Evolutionary conservation across 1,140 invertebrate species (phyloP).

Genomic region (Luehdorfia chinensis): DNA sequence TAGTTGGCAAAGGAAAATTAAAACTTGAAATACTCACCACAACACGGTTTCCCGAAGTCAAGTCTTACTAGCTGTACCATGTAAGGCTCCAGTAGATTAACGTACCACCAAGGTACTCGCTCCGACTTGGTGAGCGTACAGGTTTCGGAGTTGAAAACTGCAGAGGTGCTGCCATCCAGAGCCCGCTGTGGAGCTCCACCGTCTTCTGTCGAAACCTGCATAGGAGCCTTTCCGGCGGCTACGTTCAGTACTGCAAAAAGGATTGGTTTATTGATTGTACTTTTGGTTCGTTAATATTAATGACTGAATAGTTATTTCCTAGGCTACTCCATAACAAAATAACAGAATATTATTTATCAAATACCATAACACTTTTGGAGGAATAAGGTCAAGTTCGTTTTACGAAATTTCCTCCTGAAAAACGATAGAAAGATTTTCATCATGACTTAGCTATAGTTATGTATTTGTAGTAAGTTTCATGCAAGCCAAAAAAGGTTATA

Average conservation of each 20-base stretch:
- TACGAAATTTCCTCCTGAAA: no score
- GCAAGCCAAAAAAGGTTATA: no score
- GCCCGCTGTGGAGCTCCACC: constrained; percentile 93
- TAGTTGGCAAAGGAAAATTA: no score
- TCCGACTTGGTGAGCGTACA: constrained; percentile 92
- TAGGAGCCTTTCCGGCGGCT: constrained; percentile 95
- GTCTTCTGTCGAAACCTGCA: constrained; percentile 92
- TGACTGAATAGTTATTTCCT: no score
- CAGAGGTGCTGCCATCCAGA: constrained; percentile 92
- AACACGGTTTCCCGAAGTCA: constrained; percentile 95
- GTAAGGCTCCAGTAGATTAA: constrained; percentile 95
- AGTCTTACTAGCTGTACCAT: constrained; percentile 95
- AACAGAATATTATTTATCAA: no score
- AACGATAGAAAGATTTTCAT: no score
- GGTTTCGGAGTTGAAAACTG: constrained; percentile 88
- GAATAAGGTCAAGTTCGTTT: no score
- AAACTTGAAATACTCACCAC: constrained; percentile 81
- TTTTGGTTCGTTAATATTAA: constrained; percentile 1
- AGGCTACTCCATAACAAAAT: no score
- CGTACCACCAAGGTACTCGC: constrained; percentile 95
- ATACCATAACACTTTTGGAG: no score
- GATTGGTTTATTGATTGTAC: no score
- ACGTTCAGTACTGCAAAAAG: constrained; percentile 91
- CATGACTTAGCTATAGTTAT: no score
- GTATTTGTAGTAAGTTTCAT: no score